Percentiles rank a stretch among this genome's conserved stretches.
Conservation (phyloP, 2,797 vertebrate genomes). For the Peromyscus attwateri region DNA sequence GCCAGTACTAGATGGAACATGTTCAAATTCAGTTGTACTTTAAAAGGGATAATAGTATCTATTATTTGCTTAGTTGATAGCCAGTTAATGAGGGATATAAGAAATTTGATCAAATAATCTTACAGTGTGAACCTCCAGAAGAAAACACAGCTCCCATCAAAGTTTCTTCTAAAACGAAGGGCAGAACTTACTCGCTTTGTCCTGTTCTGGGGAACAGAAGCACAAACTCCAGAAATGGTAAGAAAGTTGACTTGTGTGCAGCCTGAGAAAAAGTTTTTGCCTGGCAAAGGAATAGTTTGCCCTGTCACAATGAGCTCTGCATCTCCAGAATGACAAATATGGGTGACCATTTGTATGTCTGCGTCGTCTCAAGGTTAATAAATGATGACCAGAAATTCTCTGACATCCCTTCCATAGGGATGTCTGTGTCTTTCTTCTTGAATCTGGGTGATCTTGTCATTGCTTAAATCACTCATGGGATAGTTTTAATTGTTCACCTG, state of each 20-base stretch:
- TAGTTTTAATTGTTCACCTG: neutral
- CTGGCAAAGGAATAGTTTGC: neutral
- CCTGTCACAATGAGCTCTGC: neutral
- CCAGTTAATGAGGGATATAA: neutral
- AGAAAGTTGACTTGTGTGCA: neutral
- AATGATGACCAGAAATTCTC: neutral
- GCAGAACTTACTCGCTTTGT: neutral
- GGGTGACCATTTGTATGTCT: neutral
- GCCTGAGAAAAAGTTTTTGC: slow-evolving; percentile 41
- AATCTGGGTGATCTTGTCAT: neutral
- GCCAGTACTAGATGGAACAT: neutral
- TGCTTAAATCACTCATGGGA: neutral
- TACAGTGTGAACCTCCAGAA: neutral
- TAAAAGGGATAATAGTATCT: neutral
- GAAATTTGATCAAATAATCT: neutral
- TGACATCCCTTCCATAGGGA: neutral
- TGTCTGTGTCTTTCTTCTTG: neutral
- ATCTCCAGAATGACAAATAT: neutral
- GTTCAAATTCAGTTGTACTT: neutral
- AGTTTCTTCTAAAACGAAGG: neutral
- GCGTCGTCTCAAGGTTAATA: neutral
- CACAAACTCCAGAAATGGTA: neutral
- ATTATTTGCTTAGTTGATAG: neutral
- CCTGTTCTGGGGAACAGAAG: neutral
- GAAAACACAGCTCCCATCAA: neutral